phyloP scores from a whole-genome alignment of 2,797 vertebrate genomes.

The Lates japonicus region DNA sequence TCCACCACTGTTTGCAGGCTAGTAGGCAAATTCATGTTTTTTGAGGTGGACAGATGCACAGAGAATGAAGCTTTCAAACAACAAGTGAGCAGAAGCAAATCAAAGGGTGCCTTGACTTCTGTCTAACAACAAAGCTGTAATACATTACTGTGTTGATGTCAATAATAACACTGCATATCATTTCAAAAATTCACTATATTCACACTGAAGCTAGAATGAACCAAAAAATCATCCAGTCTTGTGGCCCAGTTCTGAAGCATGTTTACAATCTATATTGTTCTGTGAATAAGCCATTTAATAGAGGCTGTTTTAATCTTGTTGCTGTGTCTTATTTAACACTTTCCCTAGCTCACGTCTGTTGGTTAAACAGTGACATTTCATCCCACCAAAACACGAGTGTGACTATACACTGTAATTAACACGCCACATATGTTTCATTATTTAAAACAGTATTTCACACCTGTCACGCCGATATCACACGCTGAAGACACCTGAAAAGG shows the following conservation, averaged over 20 bases:
- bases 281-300: conserved; percentile 57
- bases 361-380: conserved; percentile 50
- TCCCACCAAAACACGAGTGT: conserved; percentile 54
- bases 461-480: no score
- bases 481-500: background rate
- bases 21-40: conserved; percentile 57
- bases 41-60: conserved; percentile 44
- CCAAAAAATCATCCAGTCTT: conserved; percentile 23
- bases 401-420: conserved; percentile 46
- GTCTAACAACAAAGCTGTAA: conserved; percentile 38
- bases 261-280: conserved; percentile 30
- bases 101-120: conserved; percentile 29
- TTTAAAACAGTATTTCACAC: conserved; percentile 28
- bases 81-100: conserved; percentile 59
- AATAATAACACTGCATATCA: conserved; percentile 38
- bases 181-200: conserved; percentile 26
- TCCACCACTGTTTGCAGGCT: conserved; percentile 55
- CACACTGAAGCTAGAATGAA: conserved; percentile 35
- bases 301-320: conserved; percentile 61
- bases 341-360: conserved; percentile 51
- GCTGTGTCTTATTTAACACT: conserved; percentile 49
- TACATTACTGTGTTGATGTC: conserved; percentile 28
- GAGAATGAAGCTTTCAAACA: conserved; percentile 54
- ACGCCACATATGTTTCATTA: conserved; percentile 40
- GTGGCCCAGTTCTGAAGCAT: conserved; percentile 48